Evolutionary conservation across 37 sponge, comb jelly and placozoan species (phyloP).

Genomic region (Spongia lamella): DNA sequence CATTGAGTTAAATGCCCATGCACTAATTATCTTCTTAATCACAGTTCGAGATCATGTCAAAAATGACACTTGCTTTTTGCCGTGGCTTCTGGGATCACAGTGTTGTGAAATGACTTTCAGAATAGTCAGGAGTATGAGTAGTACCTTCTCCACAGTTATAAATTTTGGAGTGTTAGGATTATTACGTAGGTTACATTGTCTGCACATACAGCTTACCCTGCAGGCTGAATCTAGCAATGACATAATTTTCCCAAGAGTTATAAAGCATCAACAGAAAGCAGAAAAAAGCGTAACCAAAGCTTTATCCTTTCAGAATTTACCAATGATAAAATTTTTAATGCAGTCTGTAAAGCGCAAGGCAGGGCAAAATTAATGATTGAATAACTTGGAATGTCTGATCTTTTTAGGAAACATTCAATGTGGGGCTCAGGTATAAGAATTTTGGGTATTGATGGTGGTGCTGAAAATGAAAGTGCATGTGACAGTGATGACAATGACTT

Average conservation of each 20-base stretch:
- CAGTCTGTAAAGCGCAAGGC: slow-evolving; percentile 13
- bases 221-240: not conserved
- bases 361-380: slow-evolving; percentile 25
- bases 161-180: slow-evolving; percentile 31
- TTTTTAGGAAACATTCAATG: not conserved
- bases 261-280: no score
- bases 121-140: slow-evolving; percentile 27
- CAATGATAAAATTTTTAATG: slow-evolving; percentile 17
- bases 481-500: not conserved
- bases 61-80: not conserved
- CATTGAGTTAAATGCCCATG: slow-evolving; percentile 31
- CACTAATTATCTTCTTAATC: not conserved
- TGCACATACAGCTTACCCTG: slow-evolving; percentile 17
- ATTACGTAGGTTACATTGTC: slow-evolving; percentile 11
- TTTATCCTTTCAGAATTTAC: no score
- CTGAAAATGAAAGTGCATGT: no score
- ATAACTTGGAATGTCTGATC: slow-evolving; percentile 25
- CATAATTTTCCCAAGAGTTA: no score
- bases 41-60: not conserved
- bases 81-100: slow-evolving; percentile 29
- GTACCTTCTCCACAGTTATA: slow-evolving; percentile 20
- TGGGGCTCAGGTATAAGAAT: slow-evolving; percentile 7
- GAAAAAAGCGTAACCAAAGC: no score
- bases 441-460: not conserved
- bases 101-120: slow-evolving; percentile 19